Base-by-base conservation (phyloP, 2,888 invertebrate genomes). In the Cerastis leucographa region DNA sequence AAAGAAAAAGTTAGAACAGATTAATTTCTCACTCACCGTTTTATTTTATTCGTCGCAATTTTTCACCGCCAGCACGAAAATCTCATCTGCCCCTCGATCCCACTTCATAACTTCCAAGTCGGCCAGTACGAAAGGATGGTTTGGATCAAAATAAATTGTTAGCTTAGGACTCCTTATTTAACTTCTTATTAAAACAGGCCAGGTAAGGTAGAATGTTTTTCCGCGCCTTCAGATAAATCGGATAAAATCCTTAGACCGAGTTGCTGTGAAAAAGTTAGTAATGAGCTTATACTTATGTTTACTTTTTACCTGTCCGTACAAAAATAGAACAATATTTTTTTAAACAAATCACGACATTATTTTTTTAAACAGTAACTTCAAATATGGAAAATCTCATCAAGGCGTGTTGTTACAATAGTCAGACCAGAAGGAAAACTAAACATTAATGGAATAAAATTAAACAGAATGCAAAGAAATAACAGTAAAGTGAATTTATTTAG, bases 121-220 rank as follows among this genome's bases (percentile, higher is more conserved):
- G 75, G 61, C 71, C 59, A 82, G 73, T 67, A 80, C 80, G 76
- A 77, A 88, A 81, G 80, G 81, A 79, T 85, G 87, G 84, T 77
- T 83, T 75, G 81, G 86, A 87, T 85, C 86, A 81, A 88, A 88
- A 88, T 86, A 88, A 88, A 88, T 88, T 88, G 87, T 88, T 88
- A 85, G 88, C 88, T 88, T 87, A 88, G 88, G 88, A 87, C 88
- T 86, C 79, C 78, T 87, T 88, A 88, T 88, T 88, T 88, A 86
- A 86, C 88, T 88, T 88, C 86, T 87, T 88, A 88, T 85, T 88
- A 88, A 88, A 88, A 87, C 84, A 86, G 72, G 75, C 81, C 81
- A 73, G 68, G 78, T 76, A 80, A 78, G 82, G 85, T 46, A 81
- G 54, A 83, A 83, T 83, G 85, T 85, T 88, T 87, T 88, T 78